phyloP scores from a whole-genome alignment of 2,113 vertebrate genomes.

The Panthera tigris region DNA sequence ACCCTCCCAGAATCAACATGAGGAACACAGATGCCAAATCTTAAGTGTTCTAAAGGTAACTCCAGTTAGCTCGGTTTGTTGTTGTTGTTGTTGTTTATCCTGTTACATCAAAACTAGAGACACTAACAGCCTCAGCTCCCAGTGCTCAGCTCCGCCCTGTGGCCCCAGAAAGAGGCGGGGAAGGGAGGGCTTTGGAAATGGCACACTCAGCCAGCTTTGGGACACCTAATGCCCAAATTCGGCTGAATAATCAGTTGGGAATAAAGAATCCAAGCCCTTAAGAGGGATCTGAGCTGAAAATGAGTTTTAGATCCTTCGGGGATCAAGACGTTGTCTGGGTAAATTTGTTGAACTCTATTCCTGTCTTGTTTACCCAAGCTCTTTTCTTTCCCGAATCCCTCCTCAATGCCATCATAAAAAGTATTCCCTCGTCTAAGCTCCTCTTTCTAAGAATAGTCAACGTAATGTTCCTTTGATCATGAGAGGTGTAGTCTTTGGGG shows the following conservation, averaged over 20 bases:
- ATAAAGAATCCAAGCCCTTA: not conserved
- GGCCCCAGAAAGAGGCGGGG: slow-evolving; percentile 44
- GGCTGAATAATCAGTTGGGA: slow-evolving; percentile 50
- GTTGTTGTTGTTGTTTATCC: not conserved
- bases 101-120: slow-evolving; percentile 48
- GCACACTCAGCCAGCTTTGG: slow-evolving; percentile 37
- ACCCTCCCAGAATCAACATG: slow-evolving; percentile 56
- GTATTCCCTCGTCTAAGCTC: not conserved
- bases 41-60: slow-evolving; percentile 62
- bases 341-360: slow-evolving; percentile 36
- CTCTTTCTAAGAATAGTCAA: not conserved
- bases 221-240: slow-evolving; percentile 47
- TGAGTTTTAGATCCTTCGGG: slow-evolving; percentile 51
- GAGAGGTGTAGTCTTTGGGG: not conserved
- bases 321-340: not conserved
- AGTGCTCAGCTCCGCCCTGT: slow-evolving; percentile 35
- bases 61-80: slow-evolving; percentile 33
- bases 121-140: slow-evolving; percentile 33
- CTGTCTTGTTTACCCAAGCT: slow-evolving; percentile 49
- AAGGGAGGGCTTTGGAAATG: slow-evolving; percentile 9
- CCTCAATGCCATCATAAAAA: slow-evolving; percentile 22
- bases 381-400: not conserved
- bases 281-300: slow-evolving; percentile 42
- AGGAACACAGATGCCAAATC: slow-evolving; percentile 66
- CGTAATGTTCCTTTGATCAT: not conserved